Evolutionary conservation across 1,140 invertebrate species (phyloP), one percentile per base, ranked within the genome.

Genomic region (Gyrodactylus bullatarudis): DNA sequence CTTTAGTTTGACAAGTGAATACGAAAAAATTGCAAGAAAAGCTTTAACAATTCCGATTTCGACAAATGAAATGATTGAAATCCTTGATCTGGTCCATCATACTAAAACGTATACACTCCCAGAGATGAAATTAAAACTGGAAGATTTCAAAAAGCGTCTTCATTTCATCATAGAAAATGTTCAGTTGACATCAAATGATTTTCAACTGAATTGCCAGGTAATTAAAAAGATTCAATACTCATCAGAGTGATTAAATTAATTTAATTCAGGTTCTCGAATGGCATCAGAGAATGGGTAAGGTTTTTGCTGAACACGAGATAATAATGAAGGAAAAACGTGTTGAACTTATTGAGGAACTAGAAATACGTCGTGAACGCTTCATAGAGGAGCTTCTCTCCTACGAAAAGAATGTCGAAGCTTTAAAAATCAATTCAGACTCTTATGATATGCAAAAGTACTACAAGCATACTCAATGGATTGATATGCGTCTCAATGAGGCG

Each of bases 341-440:
- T 1, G 89, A 94, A 78, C 93, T 88, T 80, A 88, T 94, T 81
- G 86, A 87, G 71, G 81, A 84, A 20, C 83, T 94, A 0, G 86
- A 86, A 79, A 84, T 84, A 77, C 34, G 74, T 68, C 77, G 83
- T 68, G 81, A 84, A 70, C 75, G 80, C 76, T 90, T 92, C 77
- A 83, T 84, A 72, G 85, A 88, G 54, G 89, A 93, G 76, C 79
- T 96, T 72, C 85, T 88, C 54, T 79, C 85, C 19, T 91, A 88
- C 77, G 85, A 84, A 24, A 85, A 85, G 75, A 86, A 91, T 78
- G 86, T 89, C 26, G 86, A 91, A 72, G 87, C 91, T 76, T 86
- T 94, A 77, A 85, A 89, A 76, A 85, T 87, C 72, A 90, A 88
- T 84, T 90, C 89, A 0, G 88, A 92, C 75, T 84, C 91, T n/a